phyloP scores from a whole-genome alignment of 2,113 vertebrate species.

The Carassius carassius region DNA sequence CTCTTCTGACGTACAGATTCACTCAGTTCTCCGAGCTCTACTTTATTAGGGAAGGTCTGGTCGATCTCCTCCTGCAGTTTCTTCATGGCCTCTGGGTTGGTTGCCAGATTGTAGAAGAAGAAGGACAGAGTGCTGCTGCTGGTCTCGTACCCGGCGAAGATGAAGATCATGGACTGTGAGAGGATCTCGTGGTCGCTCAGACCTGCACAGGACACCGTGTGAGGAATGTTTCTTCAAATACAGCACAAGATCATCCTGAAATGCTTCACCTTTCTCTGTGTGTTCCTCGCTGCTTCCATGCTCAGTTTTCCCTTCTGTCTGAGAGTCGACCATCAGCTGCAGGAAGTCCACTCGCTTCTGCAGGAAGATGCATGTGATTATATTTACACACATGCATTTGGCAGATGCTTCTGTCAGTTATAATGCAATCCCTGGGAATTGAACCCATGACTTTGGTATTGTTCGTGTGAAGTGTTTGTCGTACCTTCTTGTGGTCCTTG shows the following conservation, averaged over 20 bases:
- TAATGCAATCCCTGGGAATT: too few relatives aligned
- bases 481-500: too few relatives aligned
- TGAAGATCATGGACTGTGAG: slow-evolving; percentile 78
- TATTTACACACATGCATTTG: too few relatives aligned
- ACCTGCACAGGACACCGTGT: slow-evolving; percentile 58
- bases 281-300: too few relatives aligned
- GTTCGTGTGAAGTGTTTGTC: too few relatives aligned
- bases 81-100: slow-evolving; percentile 72
- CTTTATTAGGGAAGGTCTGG: slow-evolving; percentile 75
- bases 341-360: too few relatives aligned
- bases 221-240: background rate
- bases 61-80: slow-evolving; percentile 78
- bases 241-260: background rate
- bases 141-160: slow-evolving; percentile 82
- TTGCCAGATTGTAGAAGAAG: slow-evolving; percentile 75
- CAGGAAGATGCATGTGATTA: too few relatives aligned
- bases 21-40: slow-evolving; percentile 43
- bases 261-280: too few relatives aligned
- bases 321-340: too few relatives aligned
- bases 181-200: slow-evolving; percentile 79
- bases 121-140: slow-evolving; percentile 74
- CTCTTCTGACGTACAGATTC: background rate
- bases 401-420: too few relatives aligned
- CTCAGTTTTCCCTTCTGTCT: too few relatives aligned
- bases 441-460: too few relatives aligned